Evolutionary conservation across 1,140 invertebrate species (phyloP).

Genomic region (Drosophila burlai): DNA sequence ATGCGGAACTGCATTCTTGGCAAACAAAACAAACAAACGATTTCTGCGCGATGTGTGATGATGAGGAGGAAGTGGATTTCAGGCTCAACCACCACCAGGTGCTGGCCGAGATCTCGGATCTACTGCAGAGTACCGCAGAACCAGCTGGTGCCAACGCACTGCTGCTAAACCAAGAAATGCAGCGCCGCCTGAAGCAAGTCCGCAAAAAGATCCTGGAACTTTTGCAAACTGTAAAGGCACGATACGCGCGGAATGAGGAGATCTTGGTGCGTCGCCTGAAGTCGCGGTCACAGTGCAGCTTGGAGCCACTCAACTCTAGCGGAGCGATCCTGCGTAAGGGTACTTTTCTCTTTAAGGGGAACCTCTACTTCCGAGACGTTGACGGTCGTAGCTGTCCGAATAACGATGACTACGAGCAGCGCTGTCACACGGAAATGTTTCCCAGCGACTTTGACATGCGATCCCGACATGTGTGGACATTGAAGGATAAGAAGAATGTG

Average conservation of each 20-base stretch:
- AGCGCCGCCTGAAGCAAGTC: slow-evolving; percentile 49
- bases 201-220: slow-evolving; percentile 33
- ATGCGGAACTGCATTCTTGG: background rate
- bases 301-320: slow-evolving; percentile 11
- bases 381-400: slow-evolving; percentile 74
- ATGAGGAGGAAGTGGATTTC: slow-evolving; percentile 14
- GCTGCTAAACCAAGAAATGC: slow-evolving; percentile 57
- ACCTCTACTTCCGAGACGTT: slow-evolving; percentile 75
- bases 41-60: slow-evolving; percentile 38
- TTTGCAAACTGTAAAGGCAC: slow-evolving; percentile 43
- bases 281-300: slow-evolving; percentile 10
- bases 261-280: slow-evolving; percentile 53
- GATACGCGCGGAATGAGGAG: slow-evolving; percentile 61
- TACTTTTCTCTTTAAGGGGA: slow-evolving; percentile 75
- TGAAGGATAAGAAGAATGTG: slow-evolving; percentile 69
- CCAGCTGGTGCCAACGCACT: slow-evolving; percentile 43
- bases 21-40: slow-evolving; percentile 14
- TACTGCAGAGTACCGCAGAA: slow-evolving; percentile 20
- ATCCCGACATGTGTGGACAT: slow-evolving; percentile 65
- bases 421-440: slow-evolving; percentile 73
- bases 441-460: slow-evolving; percentile 77
- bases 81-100: slow-evolving; percentile 29
- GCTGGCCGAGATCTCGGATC: slow-evolving; percentile 36
- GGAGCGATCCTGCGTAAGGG: slow-evolving; percentile 66
- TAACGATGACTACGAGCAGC: slow-evolving; percentile 74